A percentile compares a stretch with the other conserved stretches of the same genome.
phyloP scores from a whole-genome alignment of 2,888 invertebrate species.

The Agrotis ipsilon region DNA sequence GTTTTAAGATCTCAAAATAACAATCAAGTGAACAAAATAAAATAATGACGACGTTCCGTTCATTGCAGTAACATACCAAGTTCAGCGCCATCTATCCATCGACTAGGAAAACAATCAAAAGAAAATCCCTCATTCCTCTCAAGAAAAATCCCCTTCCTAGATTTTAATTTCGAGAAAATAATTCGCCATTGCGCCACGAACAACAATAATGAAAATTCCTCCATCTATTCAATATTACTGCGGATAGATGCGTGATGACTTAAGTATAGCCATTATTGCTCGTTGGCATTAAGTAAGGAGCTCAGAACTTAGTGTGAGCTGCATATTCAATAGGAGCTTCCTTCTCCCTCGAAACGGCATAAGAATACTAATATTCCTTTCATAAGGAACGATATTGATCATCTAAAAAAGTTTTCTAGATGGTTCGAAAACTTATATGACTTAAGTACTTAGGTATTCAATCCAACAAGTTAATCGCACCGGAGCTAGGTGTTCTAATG shows the following conservation, averaged over 20 bases:
- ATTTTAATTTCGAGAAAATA: background rate
- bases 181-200: conserved; percentile 8
- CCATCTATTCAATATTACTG: conserved; percentile 42
- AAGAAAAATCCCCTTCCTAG: background rate
- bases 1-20: too few species aligned
- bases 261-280: conserved; percentile 59
- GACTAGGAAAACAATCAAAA: too few species aligned
- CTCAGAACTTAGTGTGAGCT: conserved; percentile 64
- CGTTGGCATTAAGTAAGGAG: conserved; percentile 47
- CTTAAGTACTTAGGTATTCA: background rate
- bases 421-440: background rate
- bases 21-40: too few species aligned
- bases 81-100: too few species aligned
- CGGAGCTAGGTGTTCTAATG: too few species aligned
- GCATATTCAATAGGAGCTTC: conserved; percentile 60
- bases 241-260: conserved; percentile 49
- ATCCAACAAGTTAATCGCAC: too few species aligned
- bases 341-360: conserved; percentile 32
- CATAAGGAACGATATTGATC: conserved; percentile 41
- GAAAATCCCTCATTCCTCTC: too few species aligned
- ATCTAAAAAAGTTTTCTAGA: conserved; percentile 16
- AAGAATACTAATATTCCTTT: conserved; percentile 59
- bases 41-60: too few species aligned
- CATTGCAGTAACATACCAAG: too few species aligned
- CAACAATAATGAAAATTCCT: conserved; percentile 39